Evolutionary conservation across 1,140 invertebrate species (phyloP).

Genomic region (Caenorhabditis brenneri): DNA sequence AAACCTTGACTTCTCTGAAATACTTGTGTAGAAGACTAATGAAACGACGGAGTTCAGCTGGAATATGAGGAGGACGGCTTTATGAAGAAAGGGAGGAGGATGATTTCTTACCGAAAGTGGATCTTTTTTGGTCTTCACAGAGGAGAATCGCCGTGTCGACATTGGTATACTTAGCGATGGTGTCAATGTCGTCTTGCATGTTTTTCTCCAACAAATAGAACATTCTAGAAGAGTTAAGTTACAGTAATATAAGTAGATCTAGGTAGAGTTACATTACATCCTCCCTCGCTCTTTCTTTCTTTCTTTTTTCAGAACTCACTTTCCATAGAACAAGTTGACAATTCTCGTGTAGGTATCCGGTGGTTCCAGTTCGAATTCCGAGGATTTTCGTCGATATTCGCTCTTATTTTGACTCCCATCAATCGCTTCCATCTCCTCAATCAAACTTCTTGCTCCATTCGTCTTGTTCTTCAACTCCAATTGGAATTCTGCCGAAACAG

Average conservation of each 20-base stretch:
- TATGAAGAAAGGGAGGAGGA: not conserved
- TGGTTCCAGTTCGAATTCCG: not conserved
- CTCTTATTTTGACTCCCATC: not conserved
- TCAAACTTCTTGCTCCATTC: not conserved
- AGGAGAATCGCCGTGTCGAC: not conserved
- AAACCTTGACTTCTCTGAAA: not conserved
- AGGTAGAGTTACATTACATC: not conserved
- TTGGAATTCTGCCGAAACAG: not conserved
- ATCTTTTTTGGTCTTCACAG: not conserved
- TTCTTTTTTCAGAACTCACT: not conserved
- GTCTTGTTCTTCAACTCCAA: not conserved
- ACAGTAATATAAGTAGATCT: no score
- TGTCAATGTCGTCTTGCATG: not conserved
- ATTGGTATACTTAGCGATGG: not conserved
- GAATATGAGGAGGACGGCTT: not conserved
- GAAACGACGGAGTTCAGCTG: not conserved
- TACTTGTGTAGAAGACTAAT: not conserved
- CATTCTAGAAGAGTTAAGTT: not conserved
- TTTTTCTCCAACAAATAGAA: not conserved
- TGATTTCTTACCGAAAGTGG: not conserved
- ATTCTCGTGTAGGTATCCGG: not conserved
- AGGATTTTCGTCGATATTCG: not conserved
- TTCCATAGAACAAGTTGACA: not conserved
- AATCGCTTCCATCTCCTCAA: not conserved
- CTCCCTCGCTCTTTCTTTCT: not conserved